These are phyloP conservation scores for Apantesis nais DNA, from an alignment of 2,888 invertebrate species.

Conservation along the genomic window DNA sequence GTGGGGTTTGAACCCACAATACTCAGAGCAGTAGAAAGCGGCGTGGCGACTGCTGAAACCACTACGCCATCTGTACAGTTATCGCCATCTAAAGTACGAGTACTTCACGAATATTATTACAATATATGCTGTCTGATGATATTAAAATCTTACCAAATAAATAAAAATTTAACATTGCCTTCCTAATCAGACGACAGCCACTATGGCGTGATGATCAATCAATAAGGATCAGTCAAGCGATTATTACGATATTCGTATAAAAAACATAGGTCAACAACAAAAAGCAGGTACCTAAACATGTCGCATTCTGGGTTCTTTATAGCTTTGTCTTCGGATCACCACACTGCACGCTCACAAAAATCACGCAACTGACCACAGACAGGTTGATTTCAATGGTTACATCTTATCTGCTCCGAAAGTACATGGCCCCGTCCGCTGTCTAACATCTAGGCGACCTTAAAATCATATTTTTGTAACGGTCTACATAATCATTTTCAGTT, in stretches of 20 bases:
- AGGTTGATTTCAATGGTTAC: conserved; percentile 65
- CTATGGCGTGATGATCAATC: not conserved
- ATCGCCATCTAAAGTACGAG: no score
- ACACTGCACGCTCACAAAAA: conserved; percentile 62
- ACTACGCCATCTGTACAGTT: no score
- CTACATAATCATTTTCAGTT: conserved; percentile 11
- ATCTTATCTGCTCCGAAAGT: conserved; percentile 59
- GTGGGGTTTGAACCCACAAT: no score
- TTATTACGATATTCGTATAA: not conserved
- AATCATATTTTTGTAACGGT: conserved; percentile 37
- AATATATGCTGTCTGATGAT: not conserved
- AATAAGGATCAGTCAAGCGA: not conserved
- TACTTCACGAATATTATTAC: not conserved
- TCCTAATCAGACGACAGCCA: not conserved
- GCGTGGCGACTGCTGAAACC: no score
- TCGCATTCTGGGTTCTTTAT: conserved; percentile 37
- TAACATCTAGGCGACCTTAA: conserved; percentile 51
- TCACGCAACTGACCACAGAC: conserved; percentile 71
- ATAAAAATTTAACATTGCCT: no score
- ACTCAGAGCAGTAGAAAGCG: no score
- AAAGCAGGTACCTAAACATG: not conserved
- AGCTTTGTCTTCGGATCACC: conserved; percentile 59
- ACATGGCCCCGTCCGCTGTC: conserved; percentile 23
- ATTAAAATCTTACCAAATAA: not conserved
- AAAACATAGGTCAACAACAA: no score